Evolutionary conservation across 2,797 vertebrate species (phyloP), one percentile per base, ranked within the genome.

Genomic region (Hipposideros larvatus): DNA sequence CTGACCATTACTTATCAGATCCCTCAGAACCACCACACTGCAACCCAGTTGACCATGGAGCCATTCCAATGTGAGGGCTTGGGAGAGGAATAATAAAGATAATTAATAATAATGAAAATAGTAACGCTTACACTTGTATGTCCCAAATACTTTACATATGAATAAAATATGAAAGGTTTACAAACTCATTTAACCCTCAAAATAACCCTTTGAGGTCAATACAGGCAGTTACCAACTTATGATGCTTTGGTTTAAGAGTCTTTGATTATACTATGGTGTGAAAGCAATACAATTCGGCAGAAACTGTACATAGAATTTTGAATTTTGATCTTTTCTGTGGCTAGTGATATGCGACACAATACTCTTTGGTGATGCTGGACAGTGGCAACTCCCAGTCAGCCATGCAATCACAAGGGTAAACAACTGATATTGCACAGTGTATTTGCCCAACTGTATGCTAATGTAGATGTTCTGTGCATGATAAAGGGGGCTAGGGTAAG

Each of bases 111-210:
- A 2, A 88, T 61, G 18, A 34, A 28, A 71, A 63, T n/a, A 41
- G 41, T n/a, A 61, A 22, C 61, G 48, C 7, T 55, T 87, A 15
- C 61, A 55, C 7, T 55, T 87, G 11, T 46, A 31, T 28, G 11
- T 48, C 31, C 74, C 63, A 78, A 91, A 80, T 74, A 11, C 13
- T 80, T 95, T 86, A 68, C 13, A 41, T 86, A 24, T 63, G 15
- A 91, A 92, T 73, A 92, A 73, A 96, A 75, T 90, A 21, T 37
- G 1, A 34, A 92, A 9, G 7, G n/a, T 59, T 92, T 61, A 63
- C 55, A 73, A 96, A 86, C 28, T 79, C 26, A 43, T 34, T 95
- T 85, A 43, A 59, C 37, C 26, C 16, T 92, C 34, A 55, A 43
- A 91, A 37, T 79, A 84, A 66, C 6, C 1, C 24, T 82, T 79